These are phyloP conservation scores for Nymphalis io DNA, from an alignment of 1,140 invertebrate genomes.

Conservation along the genomic window DNA sequence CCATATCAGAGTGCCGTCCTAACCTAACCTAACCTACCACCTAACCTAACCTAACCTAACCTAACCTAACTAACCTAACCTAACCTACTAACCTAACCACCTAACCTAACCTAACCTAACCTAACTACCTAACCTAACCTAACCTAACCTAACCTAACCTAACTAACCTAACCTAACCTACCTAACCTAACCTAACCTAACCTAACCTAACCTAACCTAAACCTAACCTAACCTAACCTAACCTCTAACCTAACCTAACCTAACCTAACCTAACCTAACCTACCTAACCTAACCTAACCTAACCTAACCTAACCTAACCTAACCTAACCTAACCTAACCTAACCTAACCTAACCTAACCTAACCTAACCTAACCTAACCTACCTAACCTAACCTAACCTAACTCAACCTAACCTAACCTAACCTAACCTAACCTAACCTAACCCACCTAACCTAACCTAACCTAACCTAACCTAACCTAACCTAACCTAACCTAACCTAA, in stretches of 20 bases:
- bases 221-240: conserved; percentile 19
- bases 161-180: neutral
- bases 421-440: conserved; percentile 30
- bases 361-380: conserved; percentile 40
- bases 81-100: conserved; percentile 19
- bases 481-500: conserved; percentile 1
- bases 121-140: conserved; percentile 43
- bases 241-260: conserved; percentile 3
- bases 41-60: conserved; percentile 44
- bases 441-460: conserved; percentile 30
- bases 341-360: conserved; percentile 41
- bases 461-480: conserved; percentile 1
- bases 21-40: conserved; percentile 26
- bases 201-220: conserved; percentile 7
- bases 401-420: conserved; percentile 29
- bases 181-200: no score
- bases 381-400: conserved; percentile 17
- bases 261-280: no score
- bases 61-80: conserved; percentile 44
- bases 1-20: no score
- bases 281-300: conserved; percentile 45
- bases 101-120: conserved; percentile 38
- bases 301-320: conserved; percentile 45
- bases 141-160: conserved; percentile 32
- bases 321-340: conserved; percentile 55